phyloP scores from a whole-genome alignment of 2,888 invertebrate species.

The Bugula neritina region DNA sequence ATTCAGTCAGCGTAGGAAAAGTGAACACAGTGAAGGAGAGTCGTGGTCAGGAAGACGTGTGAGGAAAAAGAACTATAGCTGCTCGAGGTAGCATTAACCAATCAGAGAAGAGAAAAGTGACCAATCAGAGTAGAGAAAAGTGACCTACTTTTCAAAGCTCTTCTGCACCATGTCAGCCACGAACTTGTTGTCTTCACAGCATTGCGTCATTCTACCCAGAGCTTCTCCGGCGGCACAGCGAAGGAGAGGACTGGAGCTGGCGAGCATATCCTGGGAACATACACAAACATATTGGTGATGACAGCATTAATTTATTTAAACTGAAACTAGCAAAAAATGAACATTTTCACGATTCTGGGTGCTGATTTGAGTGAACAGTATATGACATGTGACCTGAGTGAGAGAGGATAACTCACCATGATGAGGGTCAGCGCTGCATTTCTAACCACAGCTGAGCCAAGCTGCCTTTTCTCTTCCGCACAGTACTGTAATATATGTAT shows the following conservation, averaged over 20 bases:
- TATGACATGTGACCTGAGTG: no score
- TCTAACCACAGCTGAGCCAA: slow-evolving; percentile 84
- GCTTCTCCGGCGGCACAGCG: slow-evolving; percentile 93
- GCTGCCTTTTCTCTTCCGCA: slow-evolving; percentile 73
- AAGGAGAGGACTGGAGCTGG: slow-evolving; percentile 59
- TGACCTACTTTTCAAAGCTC: slow-evolving; percentile 68
- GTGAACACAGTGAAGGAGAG: no score
- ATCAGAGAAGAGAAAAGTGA: not conserved
- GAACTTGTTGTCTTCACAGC: slow-evolving; percentile 76
- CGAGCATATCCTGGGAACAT: slow-evolving; percentile 57
- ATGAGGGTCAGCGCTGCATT: slow-evolving; percentile 70
- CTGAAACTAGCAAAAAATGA: no score
- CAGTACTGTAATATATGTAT: slow-evolving; percentile 59
- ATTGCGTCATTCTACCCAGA: slow-evolving; percentile 84
- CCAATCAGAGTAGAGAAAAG: not conserved
- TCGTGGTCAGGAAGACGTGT: no score
- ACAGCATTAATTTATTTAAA: no score
- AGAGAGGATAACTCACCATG: slow-evolving; percentile 60
- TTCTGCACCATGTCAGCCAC: slow-evolving; percentile 83
- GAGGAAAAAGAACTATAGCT: no score
- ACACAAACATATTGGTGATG: no score
- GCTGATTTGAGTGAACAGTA: no score
- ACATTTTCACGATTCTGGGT: no score
- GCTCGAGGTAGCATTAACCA: not conserved
- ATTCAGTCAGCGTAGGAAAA: no score